Evolutionary conservation across 2,797 vertebrate species (phyloP).

Genomic region (Poeciliopsis turneri): DNA sequence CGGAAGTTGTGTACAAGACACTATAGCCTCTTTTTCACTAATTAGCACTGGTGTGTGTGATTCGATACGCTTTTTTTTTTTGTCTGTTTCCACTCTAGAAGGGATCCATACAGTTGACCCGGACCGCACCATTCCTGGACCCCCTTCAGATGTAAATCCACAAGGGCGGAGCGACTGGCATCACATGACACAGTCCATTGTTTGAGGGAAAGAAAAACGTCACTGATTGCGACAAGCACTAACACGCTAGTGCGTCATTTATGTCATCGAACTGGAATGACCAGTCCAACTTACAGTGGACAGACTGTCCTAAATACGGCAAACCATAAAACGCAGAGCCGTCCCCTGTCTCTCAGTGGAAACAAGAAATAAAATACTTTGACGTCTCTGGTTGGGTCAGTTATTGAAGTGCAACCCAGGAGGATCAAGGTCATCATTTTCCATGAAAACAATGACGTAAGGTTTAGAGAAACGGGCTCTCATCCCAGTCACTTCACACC

Average conservation of each 20-base stretch:
- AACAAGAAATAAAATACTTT: neutral
- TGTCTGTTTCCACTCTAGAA: neutral
- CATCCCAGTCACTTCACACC: neutral
- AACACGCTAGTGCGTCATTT: neutral
- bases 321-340: neutral
- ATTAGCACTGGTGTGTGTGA: neutral
- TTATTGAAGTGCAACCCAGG: neutral
- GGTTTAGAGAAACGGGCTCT: neutral
- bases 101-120: neutral
- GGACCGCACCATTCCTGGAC: neutral
- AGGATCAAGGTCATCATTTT: neutral
- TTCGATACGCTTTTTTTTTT: neutral
- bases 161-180: neutral
- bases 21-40: neutral
- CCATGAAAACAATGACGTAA: neutral
- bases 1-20: neutral
- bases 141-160: neutral
- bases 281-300: neutral
- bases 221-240: neutral
- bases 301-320: neutral
- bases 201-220: neutral
- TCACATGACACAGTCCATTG: neutral
- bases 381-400: neutral
- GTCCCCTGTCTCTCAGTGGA: neutral
- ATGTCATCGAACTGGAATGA: neutral